These are phyloP conservation scores for Hydra vulgaris DNA, from an alignment of 30 jellyfish, hydroid and myxozoan species.

Conservation along the genomic window DNA sequence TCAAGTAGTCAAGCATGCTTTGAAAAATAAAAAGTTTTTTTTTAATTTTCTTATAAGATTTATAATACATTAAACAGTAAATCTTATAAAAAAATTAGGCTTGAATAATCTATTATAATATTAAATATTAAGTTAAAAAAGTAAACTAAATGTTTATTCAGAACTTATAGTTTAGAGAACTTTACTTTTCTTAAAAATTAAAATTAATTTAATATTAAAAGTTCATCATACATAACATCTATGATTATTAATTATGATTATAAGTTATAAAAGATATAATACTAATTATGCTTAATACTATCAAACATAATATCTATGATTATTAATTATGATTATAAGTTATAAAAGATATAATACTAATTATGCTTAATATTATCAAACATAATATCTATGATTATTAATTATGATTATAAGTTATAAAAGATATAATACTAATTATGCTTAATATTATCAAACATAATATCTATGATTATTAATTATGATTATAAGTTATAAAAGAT, in stretches of 20 bases:
- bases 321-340: no score
- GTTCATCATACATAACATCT: no score
- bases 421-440: no score
- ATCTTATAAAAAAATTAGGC: background rate
- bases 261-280: no score
- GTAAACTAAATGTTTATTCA: background rate
- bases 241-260: no score
- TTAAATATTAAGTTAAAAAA: background rate
- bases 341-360: no score
- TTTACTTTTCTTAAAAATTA: background rate
- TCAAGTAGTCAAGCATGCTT: background rate
- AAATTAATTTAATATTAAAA: no score
- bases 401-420: no score
- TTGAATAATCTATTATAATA: background rate
- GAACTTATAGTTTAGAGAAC: background rate
- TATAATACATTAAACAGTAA: background rate
- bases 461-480: background rate
- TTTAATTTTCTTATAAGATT: background rate
- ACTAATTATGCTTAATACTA: no score
- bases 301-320: no score
- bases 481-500: background rate
- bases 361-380: no score
- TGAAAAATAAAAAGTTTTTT: background rate
- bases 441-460: background rate
- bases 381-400: no score